Percentiles rank a stretch among this genome's conserved stretches.
Conservation (phyloP, 37 sponge, comb jelly and placozoan genomes). For the Spongia lamella region DNA sequence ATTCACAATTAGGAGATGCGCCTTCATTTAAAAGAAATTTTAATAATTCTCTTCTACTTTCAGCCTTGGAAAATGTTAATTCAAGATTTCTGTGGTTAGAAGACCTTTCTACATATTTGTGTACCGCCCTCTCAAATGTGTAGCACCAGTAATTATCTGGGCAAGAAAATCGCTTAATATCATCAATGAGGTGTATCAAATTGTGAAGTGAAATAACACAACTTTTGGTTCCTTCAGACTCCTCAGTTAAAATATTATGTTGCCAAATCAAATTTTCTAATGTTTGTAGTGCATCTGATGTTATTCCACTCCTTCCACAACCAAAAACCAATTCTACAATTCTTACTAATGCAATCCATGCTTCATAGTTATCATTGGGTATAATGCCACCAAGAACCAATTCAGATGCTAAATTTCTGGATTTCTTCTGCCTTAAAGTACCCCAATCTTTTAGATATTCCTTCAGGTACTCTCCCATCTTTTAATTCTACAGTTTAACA, state of each 20-base stretch:
- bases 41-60: slow-evolving; percentile 27
- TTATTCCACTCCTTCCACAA: slow-evolving; percentile 24
- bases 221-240: slow-evolving; percentile 26
- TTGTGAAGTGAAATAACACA: slow-evolving; percentile 32
- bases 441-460: slow-evolving; percentile 26
- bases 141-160: slow-evolving; percentile 61
- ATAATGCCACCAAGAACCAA: slow-evolving; percentile 22
- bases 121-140: slow-evolving; percentile 33
- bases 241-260: slow-evolving; percentile 37
- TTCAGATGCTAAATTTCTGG: slow-evolving; percentile 44
- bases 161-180: slow-evolving; percentile 32
- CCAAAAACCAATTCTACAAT: slow-evolving; percentile 31
- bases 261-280: slow-evolving; percentile 16
- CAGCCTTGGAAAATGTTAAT: slow-evolving; percentile 33
- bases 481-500: slow-evolving; percentile 25
- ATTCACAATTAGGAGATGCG: background rate
- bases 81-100: slow-evolving; percentile 36
- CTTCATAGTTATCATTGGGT: slow-evolving; percentile 18
- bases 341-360: slow-evolving; percentile 2
- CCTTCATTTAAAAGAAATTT: slow-evolving; percentile 10
- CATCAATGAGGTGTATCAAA: slow-evolving; percentile 28
- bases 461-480: slow-evolving; percentile 39
- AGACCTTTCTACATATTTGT: slow-evolving; percentile 18
- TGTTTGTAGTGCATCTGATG: slow-evolving; percentile 2
- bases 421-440: slow-evolving; percentile 48